A percentile compares a stretch with the other conserved stretches of the same genome.
Evolutionary conservation across 2,888 invertebrate genomes (phyloP).

Genomic region (Antheraea yamamai): DNA sequence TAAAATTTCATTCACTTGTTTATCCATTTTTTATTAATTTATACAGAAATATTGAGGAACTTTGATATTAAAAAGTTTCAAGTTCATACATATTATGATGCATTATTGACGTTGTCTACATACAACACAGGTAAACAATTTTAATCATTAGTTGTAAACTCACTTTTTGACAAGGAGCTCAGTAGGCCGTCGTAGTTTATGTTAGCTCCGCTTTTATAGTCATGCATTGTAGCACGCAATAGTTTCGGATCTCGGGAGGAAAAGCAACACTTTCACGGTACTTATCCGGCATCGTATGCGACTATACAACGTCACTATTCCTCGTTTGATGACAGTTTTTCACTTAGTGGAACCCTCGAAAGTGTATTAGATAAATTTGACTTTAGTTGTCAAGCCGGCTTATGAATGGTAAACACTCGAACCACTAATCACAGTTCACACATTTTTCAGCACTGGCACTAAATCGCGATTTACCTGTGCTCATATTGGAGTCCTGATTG

Average conservation of each 20-base stretch:
- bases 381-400: slow-evolving; percentile 53
- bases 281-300: slow-evolving; percentile 77
- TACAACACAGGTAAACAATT: slow-evolving; percentile 25
- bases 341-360: slow-evolving; percentile 57
- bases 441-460: slow-evolving; percentile 67
- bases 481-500: slow-evolving; percentile 99
- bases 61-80: not conserved
- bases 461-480: slow-evolving; percentile 89
- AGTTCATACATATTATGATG: slow-evolving; percentile 2
- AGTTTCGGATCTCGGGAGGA: slow-evolving; percentile 64
- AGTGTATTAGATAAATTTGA: slow-evolving; percentile 58
- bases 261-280: slow-evolving; percentile 75
- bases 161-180: slow-evolving; percentile 76
- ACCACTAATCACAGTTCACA: slow-evolving; percentile 68
- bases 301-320: slow-evolving; percentile 74
- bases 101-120: not conserved
- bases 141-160: slow-evolving; percentile 52
- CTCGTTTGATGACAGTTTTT: slow-evolving; percentile 65
- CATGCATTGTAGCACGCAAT: slow-evolving; percentile 74
- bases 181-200: slow-evolving; percentile 74
- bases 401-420: slow-evolving; percentile 59
- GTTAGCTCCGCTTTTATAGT: slow-evolving; percentile 76
- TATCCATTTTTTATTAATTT: not conserved
- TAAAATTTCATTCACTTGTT: not conserved
- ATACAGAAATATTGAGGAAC: not conserved